Percentiles rank a stretch among this genome's conserved stretches.
Conservation (phyloP, 2,797 vertebrate species). For the Lagorchestes hirsutus region DNA sequence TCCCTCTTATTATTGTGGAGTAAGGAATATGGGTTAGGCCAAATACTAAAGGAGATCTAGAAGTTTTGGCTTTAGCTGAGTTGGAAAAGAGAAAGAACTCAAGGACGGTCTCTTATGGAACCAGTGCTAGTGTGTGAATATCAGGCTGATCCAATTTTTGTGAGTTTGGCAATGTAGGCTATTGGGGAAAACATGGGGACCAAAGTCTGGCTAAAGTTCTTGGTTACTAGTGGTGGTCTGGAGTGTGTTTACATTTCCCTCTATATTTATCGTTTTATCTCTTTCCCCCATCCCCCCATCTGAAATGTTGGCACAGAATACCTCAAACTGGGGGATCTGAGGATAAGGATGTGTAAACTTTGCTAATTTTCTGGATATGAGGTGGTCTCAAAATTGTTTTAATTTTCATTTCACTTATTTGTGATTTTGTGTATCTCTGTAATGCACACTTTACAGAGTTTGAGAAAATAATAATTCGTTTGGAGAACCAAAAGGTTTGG, state of each 20-base stretch:
- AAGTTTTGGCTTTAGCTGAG: background rate
- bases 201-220: background rate
- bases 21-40: background rate
- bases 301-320: background rate
- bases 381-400: background rate
- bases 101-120: background rate
- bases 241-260: background rate
- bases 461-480: background rate
- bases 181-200: background rate
- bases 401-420: background rate
- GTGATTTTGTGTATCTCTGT: background rate
- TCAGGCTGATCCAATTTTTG: background rate
- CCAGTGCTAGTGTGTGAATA: background rate
- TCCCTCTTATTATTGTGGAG: background rate
- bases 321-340: background rate
- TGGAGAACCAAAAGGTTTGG: background rate
- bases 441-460: background rate
- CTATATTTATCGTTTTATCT: background rate
- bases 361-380: background rate
- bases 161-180: background rate
- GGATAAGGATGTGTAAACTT: background rate
- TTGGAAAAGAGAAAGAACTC: background rate
- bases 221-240: background rate
- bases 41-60: background rate
- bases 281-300: background rate